Percentiles rank a stretch among this genome's conserved stretches.
Evolutionary conservation across 2,888 invertebrate genomes (phyloP).

Genomic region (Microchrysa polita): DNA sequence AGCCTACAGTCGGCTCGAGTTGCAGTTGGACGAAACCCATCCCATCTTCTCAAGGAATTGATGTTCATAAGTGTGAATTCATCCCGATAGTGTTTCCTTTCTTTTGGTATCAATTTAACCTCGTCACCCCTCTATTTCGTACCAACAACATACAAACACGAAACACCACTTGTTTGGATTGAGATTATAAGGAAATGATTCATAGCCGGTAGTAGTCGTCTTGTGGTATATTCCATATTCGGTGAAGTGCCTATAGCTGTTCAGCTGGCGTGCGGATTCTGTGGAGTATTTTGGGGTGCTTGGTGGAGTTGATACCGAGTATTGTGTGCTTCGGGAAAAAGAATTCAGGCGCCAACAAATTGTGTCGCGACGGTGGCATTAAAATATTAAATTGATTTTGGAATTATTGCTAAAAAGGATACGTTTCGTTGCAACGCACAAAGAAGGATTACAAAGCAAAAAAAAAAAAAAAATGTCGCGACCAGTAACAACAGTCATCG

Average conservation of each 20-base stretch:
- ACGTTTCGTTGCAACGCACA: no score
- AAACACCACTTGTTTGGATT: slow-evolving; percentile 1
- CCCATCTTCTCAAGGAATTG: slow-evolving; percentile 18
- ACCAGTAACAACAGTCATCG: not conserved
- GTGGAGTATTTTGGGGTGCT: no score
- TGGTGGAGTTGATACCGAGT: not conserved
- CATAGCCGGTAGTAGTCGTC: not conserved
- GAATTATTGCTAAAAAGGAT: no score
- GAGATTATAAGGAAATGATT: slow-evolving; percentile 12
- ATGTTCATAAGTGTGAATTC: slow-evolving; percentile 11
- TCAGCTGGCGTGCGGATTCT: no score
- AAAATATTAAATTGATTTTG: not conserved
- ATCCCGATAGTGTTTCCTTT: not conserved
- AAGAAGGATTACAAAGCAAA: not conserved
- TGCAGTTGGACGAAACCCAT: not conserved
- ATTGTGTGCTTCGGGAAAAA: not conserved
- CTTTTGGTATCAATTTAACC: no score
- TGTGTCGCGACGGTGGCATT: not conserved
- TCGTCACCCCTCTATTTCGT: not conserved
- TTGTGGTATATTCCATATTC: no score
- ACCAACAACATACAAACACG: no score
- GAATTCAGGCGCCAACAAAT: slow-evolving; percentile 5
- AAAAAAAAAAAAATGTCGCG: not conserved
- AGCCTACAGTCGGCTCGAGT: not conserved
- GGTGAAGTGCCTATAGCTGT: no score